Conservation (phyloP, 2,888 invertebrate genomes). For the Melanostoma mellinum region DNA sequence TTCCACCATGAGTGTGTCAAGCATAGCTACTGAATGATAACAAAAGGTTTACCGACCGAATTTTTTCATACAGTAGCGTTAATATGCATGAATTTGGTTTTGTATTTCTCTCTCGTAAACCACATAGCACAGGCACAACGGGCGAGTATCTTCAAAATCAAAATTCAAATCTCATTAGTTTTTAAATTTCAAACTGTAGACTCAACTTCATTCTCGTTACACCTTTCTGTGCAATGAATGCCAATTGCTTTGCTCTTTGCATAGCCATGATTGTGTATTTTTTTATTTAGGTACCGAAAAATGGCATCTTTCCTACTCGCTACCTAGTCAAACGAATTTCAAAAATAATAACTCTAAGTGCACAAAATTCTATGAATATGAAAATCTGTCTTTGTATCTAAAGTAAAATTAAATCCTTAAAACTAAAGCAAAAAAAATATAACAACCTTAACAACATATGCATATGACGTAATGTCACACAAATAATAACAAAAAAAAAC, state of each 20-base stretch:
- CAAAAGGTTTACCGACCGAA: too few relatives aligned
- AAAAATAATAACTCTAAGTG: slow-evolving; percentile 57
- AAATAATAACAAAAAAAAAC: slow-evolving; percentile 30
- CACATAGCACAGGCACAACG: too few relatives aligned
- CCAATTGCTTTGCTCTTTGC: slow-evolving; percentile 37
- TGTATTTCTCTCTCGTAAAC: too few relatives aligned
- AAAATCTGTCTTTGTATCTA: slow-evolving; percentile 56
- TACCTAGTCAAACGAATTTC: slow-evolving; percentile 16
- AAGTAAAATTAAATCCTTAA: slow-evolving; percentile 65
- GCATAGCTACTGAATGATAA: too few relatives aligned
- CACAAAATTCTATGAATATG: slow-evolving; percentile 68
- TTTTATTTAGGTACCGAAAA: neutral
- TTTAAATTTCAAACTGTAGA: too few relatives aligned
- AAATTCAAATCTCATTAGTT: too few relatives aligned
- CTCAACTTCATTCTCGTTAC: slow-evolving; percentile 6
- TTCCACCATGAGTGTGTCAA: too few relatives aligned
- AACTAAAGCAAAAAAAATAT: slow-evolving; percentile 30
- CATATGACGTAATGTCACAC: slow-evolving; percentile 68
- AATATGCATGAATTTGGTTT: too few relatives aligned
- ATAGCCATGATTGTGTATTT: slow-evolving; percentile 18
- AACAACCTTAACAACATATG: slow-evolving; percentile 32
- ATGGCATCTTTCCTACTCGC: neutral
- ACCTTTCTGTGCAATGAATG: slow-evolving; percentile 42
- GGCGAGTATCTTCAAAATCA: too few relatives aligned
- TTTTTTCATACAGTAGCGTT: too few relatives aligned